Evolutionary conservation across 2,113 vertebrate genomes (phyloP), one percentile per base, ranked within the genome.

Genomic region (Aspiorhynchus laticeps): DNA sequence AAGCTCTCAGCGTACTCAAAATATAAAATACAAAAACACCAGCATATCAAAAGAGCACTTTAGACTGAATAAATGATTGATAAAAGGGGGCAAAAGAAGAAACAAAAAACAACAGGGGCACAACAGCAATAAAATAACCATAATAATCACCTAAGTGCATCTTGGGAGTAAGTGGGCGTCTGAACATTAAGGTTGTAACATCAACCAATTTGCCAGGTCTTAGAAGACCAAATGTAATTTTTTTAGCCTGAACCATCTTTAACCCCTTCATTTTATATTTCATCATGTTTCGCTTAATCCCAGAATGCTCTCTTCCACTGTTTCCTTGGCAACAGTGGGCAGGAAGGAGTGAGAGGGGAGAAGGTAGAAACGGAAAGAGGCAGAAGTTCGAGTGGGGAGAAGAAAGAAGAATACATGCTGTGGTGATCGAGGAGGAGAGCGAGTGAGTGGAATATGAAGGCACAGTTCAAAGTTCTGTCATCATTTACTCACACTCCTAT

Each of bases 251-350:
- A 59, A 61, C 80, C 69, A 38, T 53, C 38, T 90, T 36, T 61
- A 63, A 88, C 63, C 73, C 77, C 26, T 59, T 43, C 48, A n/a
- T 82, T 46, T 53, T 8, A 15, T 17, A 10, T 28, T 67, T 82
- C 61, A 74, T 81, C 88, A 84, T 67, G 43, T 86, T 83, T 78
- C 77, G 79, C 79, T 85, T 71, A 88, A 85, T 90, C 88, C 91
- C 88, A 91, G 88, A 91, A 91, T 91, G 88, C 89, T 88, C 88
- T 90, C 86, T 88, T 90, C 89, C 89, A 90, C 89, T 88, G 89
- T 90, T 91, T 88, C 89, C 88, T 87, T 90, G 88, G 87, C 86
- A 83, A 88, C 89, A 80, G 87, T 81, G 79, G 82, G 74, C 65
- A 81, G 38, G 56, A 84, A 83, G 33, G 33, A 83, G 79, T 43